Conservation (phyloP, 1,140 invertebrate genomes). For the Lepidurus apus region DNA sequence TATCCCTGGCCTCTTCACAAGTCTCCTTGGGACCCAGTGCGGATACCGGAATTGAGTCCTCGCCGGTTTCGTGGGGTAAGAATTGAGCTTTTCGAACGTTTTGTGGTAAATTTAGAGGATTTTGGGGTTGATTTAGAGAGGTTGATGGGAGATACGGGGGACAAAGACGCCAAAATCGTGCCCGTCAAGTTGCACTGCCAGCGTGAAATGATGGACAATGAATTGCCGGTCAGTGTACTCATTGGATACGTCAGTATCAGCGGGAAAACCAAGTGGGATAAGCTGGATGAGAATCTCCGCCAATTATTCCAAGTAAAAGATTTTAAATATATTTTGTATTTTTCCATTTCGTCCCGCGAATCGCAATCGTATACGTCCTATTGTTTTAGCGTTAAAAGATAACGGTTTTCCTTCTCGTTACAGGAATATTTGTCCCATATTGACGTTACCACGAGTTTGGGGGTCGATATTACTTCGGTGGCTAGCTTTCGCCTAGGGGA, state of each 20-base stretch:
- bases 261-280: conserved; percentile 90
- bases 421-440: conserved; percentile 84
- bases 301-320: conserved; percentile 75
- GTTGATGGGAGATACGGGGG: conserved; percentile 51
- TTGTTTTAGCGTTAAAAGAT: background rate
- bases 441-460: conserved; percentile 85
- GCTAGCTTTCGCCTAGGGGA: conserved; percentile 89
- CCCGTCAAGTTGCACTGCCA: background rate
- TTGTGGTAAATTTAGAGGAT: background rate
- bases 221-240: conserved; percentile 51
- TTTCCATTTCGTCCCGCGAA: background rate
- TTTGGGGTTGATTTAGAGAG: conserved; percentile 35
- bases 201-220: conserved; percentile 15
- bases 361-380: background rate
- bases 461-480: conserved; percentile 80
- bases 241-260: conserved; percentile 85
- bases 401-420: background rate
- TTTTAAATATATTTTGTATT: background rate
- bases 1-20: conserved; percentile 63
- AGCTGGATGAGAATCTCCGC: conserved; percentile 82
- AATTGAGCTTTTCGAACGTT: background rate
- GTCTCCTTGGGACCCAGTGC: conserved; percentile 55
- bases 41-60: conserved; percentile 45
- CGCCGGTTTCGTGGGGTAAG: background rate
- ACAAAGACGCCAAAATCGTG: conserved; percentile 66